Evolutionary conservation across 1,140 invertebrate genomes (phyloP), one percentile per base, ranked within the genome.

Genomic region (Drosophila nikananu): DNA sequence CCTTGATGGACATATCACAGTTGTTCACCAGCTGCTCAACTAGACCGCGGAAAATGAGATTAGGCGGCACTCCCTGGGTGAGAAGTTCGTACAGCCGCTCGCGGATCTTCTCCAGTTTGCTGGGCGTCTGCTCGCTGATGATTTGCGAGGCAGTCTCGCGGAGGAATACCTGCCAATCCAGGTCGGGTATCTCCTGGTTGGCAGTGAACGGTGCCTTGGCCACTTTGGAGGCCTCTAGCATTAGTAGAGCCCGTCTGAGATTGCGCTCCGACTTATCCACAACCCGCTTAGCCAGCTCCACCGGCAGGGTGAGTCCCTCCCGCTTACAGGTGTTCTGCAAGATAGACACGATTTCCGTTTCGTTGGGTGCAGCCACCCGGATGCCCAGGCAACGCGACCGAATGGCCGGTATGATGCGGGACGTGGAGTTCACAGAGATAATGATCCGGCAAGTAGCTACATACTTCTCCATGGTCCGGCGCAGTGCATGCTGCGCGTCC

Each of bases 381-480:
- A 99, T 96, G 23, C 96, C 96, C 25, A 99, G 95, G 94, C 99
- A 99, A 92, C 99, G 95, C 71, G 98, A 99, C 71, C 96, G 95
- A 70, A 99, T 99, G 21, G 99, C 98, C 17, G 98, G 98, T 83
- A 99, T 98, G 2, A 99, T 97, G 86, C 97, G 95, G 41, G 98
- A 99, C 25, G 97, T 98, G 8, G 98, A 99, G 92, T 99, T 99
- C 9, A 98, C 97, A 84, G 97, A 98, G 2, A 99, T 94, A 90
- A 99, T 99, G 0, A 99, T 93, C 32, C 99, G 95, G 94, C 99
- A 99, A 10, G 98, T 99, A 17, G 96, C 94, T 68, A 99, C 97
- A 93, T 99, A 99, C 91, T 99, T 99, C 93, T 99, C 99, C 99
- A 99, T 99, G 2, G 99, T 99, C 67, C 99, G 94, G 80, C 99